Evolutionary conservation across 2,113 vertebrate genomes (phyloP).

Genomic region (Etia nguti): DNA sequence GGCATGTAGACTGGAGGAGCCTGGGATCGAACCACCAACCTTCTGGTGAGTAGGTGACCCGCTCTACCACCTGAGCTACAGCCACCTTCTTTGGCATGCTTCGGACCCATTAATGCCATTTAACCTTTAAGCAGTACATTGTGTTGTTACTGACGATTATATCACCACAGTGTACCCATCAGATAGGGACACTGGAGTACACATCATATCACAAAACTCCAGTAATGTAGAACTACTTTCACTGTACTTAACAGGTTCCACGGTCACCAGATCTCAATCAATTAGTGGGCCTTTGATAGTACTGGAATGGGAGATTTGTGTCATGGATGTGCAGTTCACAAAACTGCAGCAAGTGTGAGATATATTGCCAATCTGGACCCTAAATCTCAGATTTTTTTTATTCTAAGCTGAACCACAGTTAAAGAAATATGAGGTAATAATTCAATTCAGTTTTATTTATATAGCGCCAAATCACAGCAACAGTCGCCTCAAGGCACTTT

Average conservation of each 20-base stretch:
- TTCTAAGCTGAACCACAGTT: background rate
- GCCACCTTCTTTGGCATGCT: background rate
- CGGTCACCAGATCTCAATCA: background rate
- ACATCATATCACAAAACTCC: background rate
- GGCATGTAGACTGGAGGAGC: too few species aligned
- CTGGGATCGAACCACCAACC: too few species aligned
- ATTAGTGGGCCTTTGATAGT: background rate
- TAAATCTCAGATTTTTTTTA: background rate
- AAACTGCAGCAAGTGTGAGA: background rate
- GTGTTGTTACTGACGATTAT: background rate
- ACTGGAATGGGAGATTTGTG: background rate
- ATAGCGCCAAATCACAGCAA: background rate
- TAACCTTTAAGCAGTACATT: background rate
- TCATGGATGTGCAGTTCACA: background rate
- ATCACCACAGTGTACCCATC: background rate
- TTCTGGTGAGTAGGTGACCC: too few species aligned
- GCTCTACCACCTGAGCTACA: too few species aligned
- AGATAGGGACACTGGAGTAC: background rate
- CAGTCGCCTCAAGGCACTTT: accelerated
- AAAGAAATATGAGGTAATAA: background rate
- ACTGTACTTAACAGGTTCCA: background rate
- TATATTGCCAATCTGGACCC: too few species aligned
- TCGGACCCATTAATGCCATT: background rate
- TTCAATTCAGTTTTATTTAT: accelerated
- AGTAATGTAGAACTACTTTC: background rate